These are phyloP conservation scores for Echiichthys vipera DNA, from an alignment of 2,797 vertebrate genomes.

Conservation along the genomic window DNA sequence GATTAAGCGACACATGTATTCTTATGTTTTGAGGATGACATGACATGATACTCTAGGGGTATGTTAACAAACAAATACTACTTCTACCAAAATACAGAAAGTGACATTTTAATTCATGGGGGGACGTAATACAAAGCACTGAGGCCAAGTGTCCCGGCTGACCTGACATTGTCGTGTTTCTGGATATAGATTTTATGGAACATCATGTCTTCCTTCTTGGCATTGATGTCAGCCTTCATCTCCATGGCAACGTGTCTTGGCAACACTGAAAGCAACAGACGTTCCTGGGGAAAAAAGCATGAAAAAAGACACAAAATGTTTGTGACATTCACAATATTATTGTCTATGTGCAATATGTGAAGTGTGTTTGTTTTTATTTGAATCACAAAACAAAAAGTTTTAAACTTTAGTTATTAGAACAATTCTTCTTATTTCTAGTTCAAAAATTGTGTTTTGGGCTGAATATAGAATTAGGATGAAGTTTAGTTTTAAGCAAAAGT, in stretches of 20 bases:
- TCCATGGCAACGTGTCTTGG: slow-evolving; percentile 99
- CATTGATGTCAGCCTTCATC: slow-evolving; percentile 99
- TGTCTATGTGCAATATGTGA: slow-evolving; percentile 16
- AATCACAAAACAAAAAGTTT: too few relatives aligned
- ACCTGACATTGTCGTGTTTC: slow-evolving; percentile 98
- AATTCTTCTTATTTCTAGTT: too few relatives aligned
- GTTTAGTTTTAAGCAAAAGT: not conserved
- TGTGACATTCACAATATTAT: slow-evolving; percentile 53
- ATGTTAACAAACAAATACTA: not conserved
- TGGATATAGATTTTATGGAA: slow-evolving; percentile 99
- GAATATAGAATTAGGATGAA: not conserved
- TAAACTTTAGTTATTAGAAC: too few relatives aligned
- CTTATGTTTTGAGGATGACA: not conserved
- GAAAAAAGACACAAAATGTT: slow-evolving; percentile 56
- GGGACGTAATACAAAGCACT: not conserved
- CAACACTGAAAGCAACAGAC: slow-evolving; percentile 95
- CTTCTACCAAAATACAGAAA: not conserved
- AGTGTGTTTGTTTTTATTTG: not conserved
- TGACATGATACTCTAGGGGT: not conserved
- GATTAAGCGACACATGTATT: not conserved
- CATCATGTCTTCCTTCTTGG: slow-evolving; percentile 99
- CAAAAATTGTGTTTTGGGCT: too few relatives aligned
- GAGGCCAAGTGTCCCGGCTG: slow-evolving; percentile 24
- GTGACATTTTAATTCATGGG: not conserved
- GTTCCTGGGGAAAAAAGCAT: slow-evolving; percentile 86